Evolutionary conservation across 92 coral and sea anemone genomes (phyloP).

Genomic region (Porites cylindrica): DNA sequence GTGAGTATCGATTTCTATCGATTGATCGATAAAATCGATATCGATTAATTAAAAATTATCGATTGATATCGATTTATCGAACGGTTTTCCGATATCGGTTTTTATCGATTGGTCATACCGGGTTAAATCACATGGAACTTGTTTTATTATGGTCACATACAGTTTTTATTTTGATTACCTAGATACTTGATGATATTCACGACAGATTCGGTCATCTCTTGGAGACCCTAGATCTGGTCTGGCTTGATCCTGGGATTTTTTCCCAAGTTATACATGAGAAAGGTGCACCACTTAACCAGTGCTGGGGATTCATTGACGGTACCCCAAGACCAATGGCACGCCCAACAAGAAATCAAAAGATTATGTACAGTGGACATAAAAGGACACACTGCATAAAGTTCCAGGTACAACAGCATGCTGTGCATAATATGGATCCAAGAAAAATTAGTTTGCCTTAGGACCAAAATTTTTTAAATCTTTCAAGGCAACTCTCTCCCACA

Average conservation of each 20-base stretch:
- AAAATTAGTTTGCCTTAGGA: constrained; percentile 8
- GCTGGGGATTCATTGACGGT: constrained; percentile 84
- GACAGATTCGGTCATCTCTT: constrained; percentile 53
- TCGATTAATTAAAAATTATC: no score
- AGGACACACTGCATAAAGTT: constrained; percentile 72
- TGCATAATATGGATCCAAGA: background rate
- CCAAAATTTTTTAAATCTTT: background rate
- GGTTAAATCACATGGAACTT: background rate
- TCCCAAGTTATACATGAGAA: constrained; percentile 57
- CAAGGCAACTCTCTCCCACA: background rate
- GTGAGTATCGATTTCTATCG: no score
- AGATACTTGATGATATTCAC: constrained; percentile 55
- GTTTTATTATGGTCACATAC: background rate
- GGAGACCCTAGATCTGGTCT: constrained; percentile 49
- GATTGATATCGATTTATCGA: no score
- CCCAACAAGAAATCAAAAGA: constrained; percentile 56
- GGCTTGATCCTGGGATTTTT: constrained; percentile 70
- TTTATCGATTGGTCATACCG: no score
- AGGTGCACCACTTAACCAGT: constrained; percentile 71
- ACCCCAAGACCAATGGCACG: constrained; percentile 66
- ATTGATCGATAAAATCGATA: no score
- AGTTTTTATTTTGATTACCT: background rate
- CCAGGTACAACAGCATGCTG: constrained; percentile 50
- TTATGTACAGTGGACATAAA: constrained; percentile 81
- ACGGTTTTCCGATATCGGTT: no score